These are phyloP conservation scores for Eledona agricola DNA, from an alignment of 2,888 invertebrate genomes.

Conservation along the genomic window DNA sequence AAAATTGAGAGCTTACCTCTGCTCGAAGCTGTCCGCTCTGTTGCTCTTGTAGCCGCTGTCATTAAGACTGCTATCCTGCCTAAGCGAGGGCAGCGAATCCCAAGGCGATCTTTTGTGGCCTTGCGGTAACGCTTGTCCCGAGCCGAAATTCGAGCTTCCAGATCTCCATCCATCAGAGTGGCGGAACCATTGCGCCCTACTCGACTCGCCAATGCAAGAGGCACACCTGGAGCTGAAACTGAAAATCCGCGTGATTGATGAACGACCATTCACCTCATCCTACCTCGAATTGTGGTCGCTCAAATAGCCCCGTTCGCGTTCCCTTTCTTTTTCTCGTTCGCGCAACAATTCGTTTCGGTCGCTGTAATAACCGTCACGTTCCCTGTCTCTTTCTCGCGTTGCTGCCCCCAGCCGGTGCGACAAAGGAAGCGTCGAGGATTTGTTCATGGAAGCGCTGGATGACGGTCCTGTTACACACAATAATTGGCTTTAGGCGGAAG, in stretches of 20 bases:
- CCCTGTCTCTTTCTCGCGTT: conserved; percentile 68
- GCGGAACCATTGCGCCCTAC: conserved; percentile 88
- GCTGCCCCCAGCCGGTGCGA: conserved; percentile 76
- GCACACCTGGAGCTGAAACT: conserved; percentile 74
- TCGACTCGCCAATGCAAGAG: conserved; percentile 89
- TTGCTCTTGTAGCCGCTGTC: conserved; percentile 89
- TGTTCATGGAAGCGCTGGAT: conserved; percentile 75
- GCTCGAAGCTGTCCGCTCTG: conserved; percentile 86
- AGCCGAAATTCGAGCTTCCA: conserved; percentile 75
- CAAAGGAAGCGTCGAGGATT: conserved; percentile 83
- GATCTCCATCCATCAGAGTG: conserved; percentile 90
- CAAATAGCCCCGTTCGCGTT: conserved; percentile 76
- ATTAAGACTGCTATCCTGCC: conserved; percentile 86
- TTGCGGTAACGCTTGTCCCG: conserved; percentile 60
- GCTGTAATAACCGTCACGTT: conserved; percentile 85
- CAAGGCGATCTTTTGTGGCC: conserved; percentile 83
- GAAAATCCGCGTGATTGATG: conserved; percentile 18
- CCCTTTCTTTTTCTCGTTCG: conserved; percentile 73
- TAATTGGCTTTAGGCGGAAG: conserved; percentile 14
- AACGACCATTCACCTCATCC: conserved; percentile 23
- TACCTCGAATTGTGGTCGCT: conserved; percentile 84
- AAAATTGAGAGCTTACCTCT: too few species aligned
- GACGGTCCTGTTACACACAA: conserved; percentile 64
- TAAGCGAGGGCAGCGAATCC: conserved; percentile 86
- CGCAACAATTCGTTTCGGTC: conserved; percentile 86